Percentiles rank a stretch among this genome's conserved stretches.
Evolutionary conservation across 2,888 invertebrate genomes (phyloP).

Genomic region (Lithodes maja): DNA sequence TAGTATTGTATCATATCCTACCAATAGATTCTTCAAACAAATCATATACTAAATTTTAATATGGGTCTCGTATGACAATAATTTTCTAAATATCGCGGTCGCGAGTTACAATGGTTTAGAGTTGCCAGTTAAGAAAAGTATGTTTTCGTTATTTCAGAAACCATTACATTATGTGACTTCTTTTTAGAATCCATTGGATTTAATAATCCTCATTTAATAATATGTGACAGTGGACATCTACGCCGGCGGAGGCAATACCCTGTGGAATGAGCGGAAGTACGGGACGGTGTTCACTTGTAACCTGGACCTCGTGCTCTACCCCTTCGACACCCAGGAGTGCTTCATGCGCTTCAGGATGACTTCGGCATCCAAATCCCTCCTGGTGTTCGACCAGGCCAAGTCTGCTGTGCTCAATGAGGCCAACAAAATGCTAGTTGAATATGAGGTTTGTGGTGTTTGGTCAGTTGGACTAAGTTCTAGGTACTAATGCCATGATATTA

Average conservation of each 20-base stretch:
- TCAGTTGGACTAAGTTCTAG: background rate
- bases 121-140: too few relatives aligned
- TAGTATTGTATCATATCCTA: too few relatives aligned
- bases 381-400: conserved; percentile 38
- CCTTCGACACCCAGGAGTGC: conserved; percentile 69
- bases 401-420: conserved; percentile 42
- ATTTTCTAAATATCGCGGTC: too few relatives aligned
- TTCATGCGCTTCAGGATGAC: conserved; percentile 59
- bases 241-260: conserved; percentile 59
- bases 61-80: too few relatives aligned
- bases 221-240: conserved; percentile 53
- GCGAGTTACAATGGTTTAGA: too few relatives aligned
- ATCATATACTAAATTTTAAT: too few relatives aligned
- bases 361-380: conserved; percentile 60
- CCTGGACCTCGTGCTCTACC: conserved; percentile 65
- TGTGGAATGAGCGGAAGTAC: conserved; percentile 63
- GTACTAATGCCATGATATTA: background rate
- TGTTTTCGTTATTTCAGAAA: background rate
- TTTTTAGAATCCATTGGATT: background rate
- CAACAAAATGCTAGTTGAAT: conserved; percentile 36
- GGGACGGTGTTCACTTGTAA: conserved; percentile 64
- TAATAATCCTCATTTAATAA: background rate
- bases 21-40: too few relatives aligned
- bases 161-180: background rate
- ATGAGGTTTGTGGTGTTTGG: conserved; percentile 29